These are phyloP conservation scores for Netelia virgata DNA, from an alignment of 2,888 invertebrate genomes.

Conservation along the genomic window DNA sequence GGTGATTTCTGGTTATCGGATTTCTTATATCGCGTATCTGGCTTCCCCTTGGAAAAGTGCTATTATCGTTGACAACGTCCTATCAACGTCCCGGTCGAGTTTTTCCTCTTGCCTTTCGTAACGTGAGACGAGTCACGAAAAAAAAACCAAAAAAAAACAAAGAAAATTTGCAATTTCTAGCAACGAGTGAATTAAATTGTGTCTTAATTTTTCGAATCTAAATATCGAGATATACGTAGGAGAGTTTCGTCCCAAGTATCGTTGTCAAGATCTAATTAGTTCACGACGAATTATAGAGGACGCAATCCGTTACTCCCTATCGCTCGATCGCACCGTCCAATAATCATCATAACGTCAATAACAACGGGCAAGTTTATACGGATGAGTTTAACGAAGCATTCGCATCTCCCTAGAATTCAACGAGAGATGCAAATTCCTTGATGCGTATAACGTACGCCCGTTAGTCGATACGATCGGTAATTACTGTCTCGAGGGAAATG, in stretches of 20 bases:
- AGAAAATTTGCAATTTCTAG: background rate
- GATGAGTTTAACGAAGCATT: background rate
- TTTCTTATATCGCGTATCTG: conserved; percentile 2
- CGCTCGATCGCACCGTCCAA: background rate
- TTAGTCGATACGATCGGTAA: background rate
- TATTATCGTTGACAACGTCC: conserved; percentile 17
- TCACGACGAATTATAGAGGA: background rate
- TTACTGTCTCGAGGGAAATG: conserved; percentile 18
- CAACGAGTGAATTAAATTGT: background rate
- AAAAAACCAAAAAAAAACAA: too few species aligned
- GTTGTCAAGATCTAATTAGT: background rate
- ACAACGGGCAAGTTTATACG: background rate
- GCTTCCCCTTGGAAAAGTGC: background rate
- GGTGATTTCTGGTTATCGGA: conserved; percentile 49
- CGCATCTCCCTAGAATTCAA: background rate
- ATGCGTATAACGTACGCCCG: background rate
- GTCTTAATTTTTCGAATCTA: too few species aligned
- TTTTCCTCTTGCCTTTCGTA: background rate
- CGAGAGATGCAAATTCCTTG: conserved; percentile 5
- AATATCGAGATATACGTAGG: too few species aligned
- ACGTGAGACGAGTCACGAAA: background rate
- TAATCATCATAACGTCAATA: background rate
- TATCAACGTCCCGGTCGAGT: background rate
- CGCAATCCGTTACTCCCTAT: background rate
- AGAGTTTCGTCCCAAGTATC: too few species aligned